Conservation (phyloP, 2,113 vertebrate genomes). For the Phyllostomus discolor region DNA sequence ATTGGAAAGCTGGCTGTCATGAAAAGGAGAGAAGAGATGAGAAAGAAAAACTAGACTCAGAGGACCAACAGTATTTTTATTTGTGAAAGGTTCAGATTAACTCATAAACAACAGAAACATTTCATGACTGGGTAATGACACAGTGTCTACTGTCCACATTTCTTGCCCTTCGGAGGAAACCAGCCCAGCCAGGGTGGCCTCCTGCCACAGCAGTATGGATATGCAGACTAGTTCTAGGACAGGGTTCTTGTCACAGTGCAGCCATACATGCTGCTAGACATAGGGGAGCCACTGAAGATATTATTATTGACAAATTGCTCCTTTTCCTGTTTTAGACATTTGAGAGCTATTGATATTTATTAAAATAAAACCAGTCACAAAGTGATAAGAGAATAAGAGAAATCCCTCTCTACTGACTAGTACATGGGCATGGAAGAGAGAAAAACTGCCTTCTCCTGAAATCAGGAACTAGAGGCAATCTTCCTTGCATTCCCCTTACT, state of each 20-base stretch:
- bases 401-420: no score
- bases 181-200: neutral
- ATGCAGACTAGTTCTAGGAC: neutral
- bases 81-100: constrained; percentile 33
- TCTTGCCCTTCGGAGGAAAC: neutral
- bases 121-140: neutral
- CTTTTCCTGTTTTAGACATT: neutral
- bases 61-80: constrained; percentile 21
- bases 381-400: neutral
- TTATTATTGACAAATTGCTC: neutral
- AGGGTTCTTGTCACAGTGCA: neutral
- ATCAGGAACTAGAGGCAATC: neutral
- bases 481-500: neutral
- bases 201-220: neutral
- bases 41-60: constrained; percentile 50
- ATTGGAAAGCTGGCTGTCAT: constrained; percentile 61
- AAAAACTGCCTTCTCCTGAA: neutral
- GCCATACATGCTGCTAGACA: neutral
- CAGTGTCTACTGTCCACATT: neutral
- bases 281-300: neutral
- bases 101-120: constrained; percentile 56
- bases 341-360: neutral
- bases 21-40: constrained; percentile 50
- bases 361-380: neutral
- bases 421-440: neutral